Percentiles rank a stretch among this genome's conserved stretches.
These are phyloP conservation scores for Odontesthes bonariensis DNA, from an alignment of 2,113 vertebrate species.

Conservation along the genomic window DNA sequence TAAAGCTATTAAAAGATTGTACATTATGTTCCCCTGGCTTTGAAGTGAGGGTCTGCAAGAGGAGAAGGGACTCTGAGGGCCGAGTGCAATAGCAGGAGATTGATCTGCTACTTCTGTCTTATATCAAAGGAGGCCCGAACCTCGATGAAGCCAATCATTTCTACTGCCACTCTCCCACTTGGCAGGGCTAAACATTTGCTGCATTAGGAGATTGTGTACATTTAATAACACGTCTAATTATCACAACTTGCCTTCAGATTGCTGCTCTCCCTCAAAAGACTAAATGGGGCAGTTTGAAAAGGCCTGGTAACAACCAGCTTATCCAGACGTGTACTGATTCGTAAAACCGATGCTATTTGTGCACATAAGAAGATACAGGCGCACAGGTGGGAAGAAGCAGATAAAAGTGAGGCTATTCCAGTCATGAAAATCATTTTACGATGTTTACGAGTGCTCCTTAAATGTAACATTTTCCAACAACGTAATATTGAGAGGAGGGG, in stretches of 20 bases:
- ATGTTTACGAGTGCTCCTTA: not conserved
- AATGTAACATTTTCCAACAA: too few species aligned
- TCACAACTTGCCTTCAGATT: slow-evolving; percentile 68
- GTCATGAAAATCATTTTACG: slow-evolving; percentile 5
- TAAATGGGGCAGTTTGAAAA: slow-evolving; percentile 72
- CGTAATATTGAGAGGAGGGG: too few species aligned
- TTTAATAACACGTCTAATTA: slow-evolving; percentile 86
- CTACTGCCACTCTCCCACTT: slow-evolving; percentile 82
- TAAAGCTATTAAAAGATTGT: slow-evolving; percentile 99
- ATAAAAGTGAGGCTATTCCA: slow-evolving; percentile 2
- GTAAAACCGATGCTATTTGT: slow-evolving; percentile 66
- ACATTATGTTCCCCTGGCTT: slow-evolving; percentile 99
- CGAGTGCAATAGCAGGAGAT: slow-evolving; percentile 93
- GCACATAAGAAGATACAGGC: slow-evolving; percentile 4
- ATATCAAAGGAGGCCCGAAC: slow-evolving; percentile 88
- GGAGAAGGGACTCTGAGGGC: slow-evolving; percentile 89
- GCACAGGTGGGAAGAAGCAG: not conserved
- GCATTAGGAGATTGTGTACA: slow-evolving; percentile 85
- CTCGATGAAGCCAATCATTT: slow-evolving; percentile 84
- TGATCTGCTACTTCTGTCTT: slow-evolving; percentile 88
- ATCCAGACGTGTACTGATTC: slow-evolving; percentile 54
- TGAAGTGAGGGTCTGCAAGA: slow-evolving; percentile 96
- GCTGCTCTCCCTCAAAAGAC: slow-evolving; percentile 67
- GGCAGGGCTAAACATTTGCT: slow-evolving; percentile 82
- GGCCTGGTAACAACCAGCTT: slow-evolving; percentile 46